Conservation (phyloP, 2,797 vertebrate species). For the Simalia tracyae region DNA sequence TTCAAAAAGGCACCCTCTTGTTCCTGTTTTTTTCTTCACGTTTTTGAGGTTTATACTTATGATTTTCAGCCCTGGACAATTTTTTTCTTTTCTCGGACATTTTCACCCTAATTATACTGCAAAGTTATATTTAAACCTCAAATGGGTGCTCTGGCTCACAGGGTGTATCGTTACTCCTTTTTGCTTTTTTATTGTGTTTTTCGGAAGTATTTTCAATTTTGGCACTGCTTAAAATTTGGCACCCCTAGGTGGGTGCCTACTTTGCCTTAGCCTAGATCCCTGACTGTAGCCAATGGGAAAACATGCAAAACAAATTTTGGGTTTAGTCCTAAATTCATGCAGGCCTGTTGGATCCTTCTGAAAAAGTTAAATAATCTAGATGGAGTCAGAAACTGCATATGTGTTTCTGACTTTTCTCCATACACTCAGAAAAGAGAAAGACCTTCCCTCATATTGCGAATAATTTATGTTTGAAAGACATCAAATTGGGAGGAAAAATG, state of each 20-base stretch:
- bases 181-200: neutral
- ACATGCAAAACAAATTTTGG: neutral
- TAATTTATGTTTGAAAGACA: neutral
- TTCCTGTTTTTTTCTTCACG: neutral
- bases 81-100: neutral
- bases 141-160: neutral
- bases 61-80: neutral
- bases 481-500: neutral
- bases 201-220: neutral
- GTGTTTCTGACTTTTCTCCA: neutral
- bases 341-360: neutral
- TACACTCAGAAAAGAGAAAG: neutral
- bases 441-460: neutral
- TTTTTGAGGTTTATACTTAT: neutral
- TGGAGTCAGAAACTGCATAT: neutral
- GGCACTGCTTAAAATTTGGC: neutral
- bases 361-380: neutral
- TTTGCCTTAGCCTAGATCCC: neutral
- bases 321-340: neutral
- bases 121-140: neutral
- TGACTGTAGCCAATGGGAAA: neutral
- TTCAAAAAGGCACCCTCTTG: neutral
- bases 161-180: neutral
- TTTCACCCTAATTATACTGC: neutral
- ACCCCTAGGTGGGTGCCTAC: neutral